A percentile compares a stretch with the other conserved stretches of the same genome.
Evolutionary conservation across 2,797 vertebrate genomes (phyloP).

Genomic region (Ispidina lecontei): DNA sequence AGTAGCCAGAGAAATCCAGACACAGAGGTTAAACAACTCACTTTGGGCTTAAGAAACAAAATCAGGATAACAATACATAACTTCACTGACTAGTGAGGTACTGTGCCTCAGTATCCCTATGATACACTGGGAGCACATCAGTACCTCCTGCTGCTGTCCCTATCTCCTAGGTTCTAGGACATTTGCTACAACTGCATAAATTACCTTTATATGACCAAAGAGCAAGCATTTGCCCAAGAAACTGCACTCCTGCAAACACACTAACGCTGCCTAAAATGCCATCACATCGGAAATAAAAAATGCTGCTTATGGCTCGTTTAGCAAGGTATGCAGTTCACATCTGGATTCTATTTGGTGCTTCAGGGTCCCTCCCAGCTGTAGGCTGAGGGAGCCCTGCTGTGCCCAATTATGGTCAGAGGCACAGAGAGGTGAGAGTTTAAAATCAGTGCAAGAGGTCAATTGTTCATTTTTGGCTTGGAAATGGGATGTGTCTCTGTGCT

Average conservation of each 20-base stretch:
- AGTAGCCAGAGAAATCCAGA: not conserved
- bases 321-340: conserved; percentile 38
- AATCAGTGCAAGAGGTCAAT: not conserved
- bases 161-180: not conserved
- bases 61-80: rapidly evolving
- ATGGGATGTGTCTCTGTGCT: rapidly evolving
- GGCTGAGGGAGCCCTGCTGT: conserved; percentile 3
- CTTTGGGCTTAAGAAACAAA: not conserved
- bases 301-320: not conserved
- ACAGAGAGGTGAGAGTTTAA: not conserved
- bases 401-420: conserved; percentile 45
- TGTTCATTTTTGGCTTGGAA: not conserved
- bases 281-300: conserved; percentile 1
- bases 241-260: not conserved
- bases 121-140: not conserved
- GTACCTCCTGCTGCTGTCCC: not conserved
- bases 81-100: not conserved
- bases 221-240: not conserved
- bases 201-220: not conserved
- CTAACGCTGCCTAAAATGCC: not conserved
- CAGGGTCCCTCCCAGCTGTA: not conserved
- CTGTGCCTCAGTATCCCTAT: not conserved
- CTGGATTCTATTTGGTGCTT: conserved; percentile 36
- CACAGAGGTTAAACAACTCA: not conserved
- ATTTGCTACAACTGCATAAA: not conserved